Evolutionary conservation across 2,888 invertebrate species (phyloP), one percentile per base, ranked within the genome.

Genomic region (Apoda limacodes): DNA sequence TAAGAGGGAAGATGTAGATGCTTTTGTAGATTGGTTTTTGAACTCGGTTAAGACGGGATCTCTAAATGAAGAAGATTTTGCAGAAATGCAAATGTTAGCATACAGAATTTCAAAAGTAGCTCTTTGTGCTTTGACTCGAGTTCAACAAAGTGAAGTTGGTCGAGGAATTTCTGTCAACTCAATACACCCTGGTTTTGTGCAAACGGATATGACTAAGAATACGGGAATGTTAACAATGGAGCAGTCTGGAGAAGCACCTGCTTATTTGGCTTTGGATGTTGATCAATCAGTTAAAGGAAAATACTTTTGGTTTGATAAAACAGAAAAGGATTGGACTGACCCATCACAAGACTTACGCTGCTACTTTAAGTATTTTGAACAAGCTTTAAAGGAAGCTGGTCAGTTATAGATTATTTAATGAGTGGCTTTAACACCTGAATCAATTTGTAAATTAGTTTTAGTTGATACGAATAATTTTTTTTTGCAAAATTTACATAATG

Each of bases 161-260:
- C 37, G 38, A 12, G 41, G 42, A 9, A 50, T 54, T 27, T 44
- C 44, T 4, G 34, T 54, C 1, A 50, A 52, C 19, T 41, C 47
- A 3, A 6, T 54, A 2, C 51, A 54, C 27, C 50, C 52, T 4
- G 52, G 52, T n/a, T 50, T 46, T 28, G 45, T 51, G n/a, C 39
- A 42, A 25, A 54, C 51, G 3, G 36, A 37, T 7, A 47, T 52
- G 43, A 51, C 51, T 1, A 37, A 37, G 9, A 36, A 40, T 13
- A 13, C 22, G n/a, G 52, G 51, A 3, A n/a, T 41, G 9, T 30
- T 46, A 13, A 39, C 40, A 4, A 12, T 41, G 9, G 47, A 49
- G 14, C 40, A 48, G 15, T 32, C 48, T 1, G 30, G 40, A 13
- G 22, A 42, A 29, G 28, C 49, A 1, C 45, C 48, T 0, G 43